Base-by-base conservation (phyloP, 2,888 invertebrate species). In the Melanostoma mellinum region DNA sequence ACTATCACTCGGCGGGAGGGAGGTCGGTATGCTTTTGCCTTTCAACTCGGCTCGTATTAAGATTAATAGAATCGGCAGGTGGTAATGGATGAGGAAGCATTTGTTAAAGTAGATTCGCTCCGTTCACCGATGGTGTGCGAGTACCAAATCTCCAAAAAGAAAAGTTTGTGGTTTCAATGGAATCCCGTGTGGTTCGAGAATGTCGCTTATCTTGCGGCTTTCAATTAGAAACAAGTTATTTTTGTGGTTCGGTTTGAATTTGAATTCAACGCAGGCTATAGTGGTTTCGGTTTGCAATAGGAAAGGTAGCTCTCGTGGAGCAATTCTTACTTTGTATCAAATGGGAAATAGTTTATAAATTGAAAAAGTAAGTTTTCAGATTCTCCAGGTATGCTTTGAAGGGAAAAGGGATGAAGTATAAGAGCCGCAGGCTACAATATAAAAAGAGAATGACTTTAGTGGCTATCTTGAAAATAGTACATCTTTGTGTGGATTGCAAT, bases 41-140 rank as follows among this genome's bases (percentile, higher is more conserved):
- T 52, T 73, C 73, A 68, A 60, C 36, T 38, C n/a, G 67, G 35
- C 6, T 9, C 40, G 63, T 69, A 74, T 82, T 82, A 74, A 82
- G 82, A 82, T 82, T 74, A 82, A 77, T 82, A 65, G 69, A 77
- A 78, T 35, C 77, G 52, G 20, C 82, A 82, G 82, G 82, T 82
- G 73, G 82, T 78, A 77, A 74, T 68, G 52, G 73, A 58, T 63
- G 63, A 60, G 35, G 58, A 20, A 36, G 67, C 61, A 44, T 10
- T 55, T 58, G 40, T 20, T 61, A 68, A 52, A 56, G 52, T 35
- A 20, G 56, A 48, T 52, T 55, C 63, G 10, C 20, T 3, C 46
- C 35, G 8, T 46, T 32, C 20, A 20, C 20, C 20, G 20, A 20
- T 20, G 20, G 44, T 6, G 20, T 46, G 61, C 46, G 10, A 36